These are phyloP conservation scores for Hypocryptadius cinnamomeus DNA, from an alignment of 2,113 vertebrate species.

Conservation along the genomic window DNA sequence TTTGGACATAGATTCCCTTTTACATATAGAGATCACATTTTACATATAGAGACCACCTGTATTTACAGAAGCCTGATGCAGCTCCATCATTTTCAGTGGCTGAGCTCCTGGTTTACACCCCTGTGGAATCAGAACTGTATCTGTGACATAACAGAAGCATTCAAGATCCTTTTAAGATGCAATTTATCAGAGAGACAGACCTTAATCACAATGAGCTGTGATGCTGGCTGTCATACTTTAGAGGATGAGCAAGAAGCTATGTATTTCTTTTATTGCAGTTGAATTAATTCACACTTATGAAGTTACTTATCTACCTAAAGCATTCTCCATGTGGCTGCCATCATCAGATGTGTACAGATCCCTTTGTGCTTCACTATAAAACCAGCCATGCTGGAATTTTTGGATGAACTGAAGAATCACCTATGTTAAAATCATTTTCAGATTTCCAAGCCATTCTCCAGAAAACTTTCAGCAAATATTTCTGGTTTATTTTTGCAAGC, in stretches of 20 bases:
- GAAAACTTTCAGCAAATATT: background rate
- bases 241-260: background rate
- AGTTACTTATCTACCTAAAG: background rate
- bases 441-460: background rate
- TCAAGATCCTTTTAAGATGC: background rate
- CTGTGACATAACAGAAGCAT: background rate
- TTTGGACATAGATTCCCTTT: background rate
- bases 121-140: background rate
- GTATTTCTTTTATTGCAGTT: background rate
- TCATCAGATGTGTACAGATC: background rate
- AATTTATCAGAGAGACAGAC: background rate
- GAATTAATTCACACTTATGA: background rate
- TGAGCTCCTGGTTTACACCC: accelerated
- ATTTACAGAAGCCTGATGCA: background rate
- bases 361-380: background rate
- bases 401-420: background rate
- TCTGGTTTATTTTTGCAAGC: background rate
- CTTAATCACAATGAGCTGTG: background rate
- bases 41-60: background rate
- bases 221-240: background rate
- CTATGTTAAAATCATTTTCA: background rate
- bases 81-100: background rate
- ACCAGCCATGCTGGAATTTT: background rate
- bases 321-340: background rate
- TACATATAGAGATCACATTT: background rate